A percentile compares a stretch with the other conserved stretches of the same genome.
Evolutionary conservation across 2,113 vertebrate genomes (phyloP).

Genomic region (Zootoca vivipara): DNA sequence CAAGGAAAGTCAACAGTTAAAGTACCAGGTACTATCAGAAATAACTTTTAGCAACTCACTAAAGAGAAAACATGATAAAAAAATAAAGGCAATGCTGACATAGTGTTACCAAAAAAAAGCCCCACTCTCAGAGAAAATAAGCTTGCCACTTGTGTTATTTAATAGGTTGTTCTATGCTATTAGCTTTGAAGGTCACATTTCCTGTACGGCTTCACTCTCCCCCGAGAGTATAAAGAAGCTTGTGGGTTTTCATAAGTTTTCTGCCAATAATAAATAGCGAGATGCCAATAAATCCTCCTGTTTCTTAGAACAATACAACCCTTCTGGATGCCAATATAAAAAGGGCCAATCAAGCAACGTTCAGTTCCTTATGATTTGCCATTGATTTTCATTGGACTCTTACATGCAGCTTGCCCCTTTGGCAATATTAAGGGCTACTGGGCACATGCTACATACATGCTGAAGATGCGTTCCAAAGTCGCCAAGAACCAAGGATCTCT

Average conservation of each 20-base stretch:
- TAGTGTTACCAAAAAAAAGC: not conserved
- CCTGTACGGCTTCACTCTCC: not conserved
- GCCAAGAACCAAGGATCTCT: not conserved
- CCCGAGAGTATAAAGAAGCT: conserved; percentile 23
- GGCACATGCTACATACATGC: not conserved
- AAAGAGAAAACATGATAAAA: conserved; percentile 42
- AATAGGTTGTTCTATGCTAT: conserved; percentile 24
- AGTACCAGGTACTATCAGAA: conserved; percentile 44
- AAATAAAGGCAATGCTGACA: conserved; percentile 30
- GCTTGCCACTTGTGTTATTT: conserved; percentile 29
- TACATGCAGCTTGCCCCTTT: not conserved
- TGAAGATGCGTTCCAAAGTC: not conserved
- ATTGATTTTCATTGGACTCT: conserved; percentile 36
- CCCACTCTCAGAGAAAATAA: conserved; percentile 32
- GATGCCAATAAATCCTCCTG: conserved; percentile 4
- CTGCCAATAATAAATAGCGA: conserved; percentile 7
- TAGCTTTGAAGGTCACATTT: conserved; percentile 25
- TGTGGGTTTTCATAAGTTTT: conserved; percentile 34
- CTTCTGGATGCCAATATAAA: conserved; percentile 18
- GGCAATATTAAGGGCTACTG: not conserved
- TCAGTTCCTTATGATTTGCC: not conserved
- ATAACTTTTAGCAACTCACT: conserved; percentile 35
- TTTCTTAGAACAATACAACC: conserved; percentile 26
- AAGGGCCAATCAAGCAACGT: not conserved
- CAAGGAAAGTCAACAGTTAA: conserved; percentile 40